A percentile compares a stretch with the other conserved stretches of the same genome.
phyloP scores from a whole-genome alignment of 2,888 invertebrate genomes.

The Microdon myrmicae region DNA sequence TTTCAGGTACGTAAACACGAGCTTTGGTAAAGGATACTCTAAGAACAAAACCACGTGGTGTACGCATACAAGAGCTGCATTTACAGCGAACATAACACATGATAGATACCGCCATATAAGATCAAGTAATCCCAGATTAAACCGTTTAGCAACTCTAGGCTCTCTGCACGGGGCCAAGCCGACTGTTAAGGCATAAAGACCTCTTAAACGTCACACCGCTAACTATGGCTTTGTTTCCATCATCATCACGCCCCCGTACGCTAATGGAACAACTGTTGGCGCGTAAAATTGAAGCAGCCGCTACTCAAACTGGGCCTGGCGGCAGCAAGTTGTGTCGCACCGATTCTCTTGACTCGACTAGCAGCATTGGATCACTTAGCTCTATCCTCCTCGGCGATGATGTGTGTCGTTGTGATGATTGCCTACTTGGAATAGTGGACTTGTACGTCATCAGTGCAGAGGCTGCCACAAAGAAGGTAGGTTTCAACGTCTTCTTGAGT shows the following conservation, averaged over 20 bases:
- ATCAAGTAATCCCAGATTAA: too few species aligned
- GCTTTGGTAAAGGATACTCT: too few species aligned
- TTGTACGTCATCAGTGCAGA: conserved; percentile 72
- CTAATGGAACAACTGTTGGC: conserved; percentile 84
- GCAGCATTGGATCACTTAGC: conserved; percentile 75
- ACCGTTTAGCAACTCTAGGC: too few species aligned
- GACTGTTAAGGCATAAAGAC: background rate
- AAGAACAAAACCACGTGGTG: too few species aligned
- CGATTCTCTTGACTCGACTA: conserved; percentile 81
- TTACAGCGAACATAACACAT: background rate
- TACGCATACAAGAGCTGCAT: too few species aligned
- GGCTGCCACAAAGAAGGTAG: conserved; percentile 74
- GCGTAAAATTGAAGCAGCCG: conserved; percentile 82
- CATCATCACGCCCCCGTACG: conserved; percentile 75
- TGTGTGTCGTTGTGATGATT: conserved; percentile 85
- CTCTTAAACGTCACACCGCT: background rate
- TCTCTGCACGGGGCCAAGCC: conserved; percentile 2
- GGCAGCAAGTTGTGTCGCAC: conserved; percentile 72
- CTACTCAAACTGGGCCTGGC: conserved; percentile 64
- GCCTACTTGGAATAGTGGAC: conserved; percentile 83
- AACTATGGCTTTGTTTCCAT: conserved; percentile 67
- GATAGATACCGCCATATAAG: too few species aligned
- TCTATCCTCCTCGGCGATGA: conserved; percentile 74
- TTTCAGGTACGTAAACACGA: too few species aligned
- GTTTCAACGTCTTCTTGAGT: too few species aligned